Percentiles rank a stretch among this genome's conserved stretches.
phyloP scores from a whole-genome alignment of 1,140 invertebrate species.

The Chelonus insularis region DNA sequence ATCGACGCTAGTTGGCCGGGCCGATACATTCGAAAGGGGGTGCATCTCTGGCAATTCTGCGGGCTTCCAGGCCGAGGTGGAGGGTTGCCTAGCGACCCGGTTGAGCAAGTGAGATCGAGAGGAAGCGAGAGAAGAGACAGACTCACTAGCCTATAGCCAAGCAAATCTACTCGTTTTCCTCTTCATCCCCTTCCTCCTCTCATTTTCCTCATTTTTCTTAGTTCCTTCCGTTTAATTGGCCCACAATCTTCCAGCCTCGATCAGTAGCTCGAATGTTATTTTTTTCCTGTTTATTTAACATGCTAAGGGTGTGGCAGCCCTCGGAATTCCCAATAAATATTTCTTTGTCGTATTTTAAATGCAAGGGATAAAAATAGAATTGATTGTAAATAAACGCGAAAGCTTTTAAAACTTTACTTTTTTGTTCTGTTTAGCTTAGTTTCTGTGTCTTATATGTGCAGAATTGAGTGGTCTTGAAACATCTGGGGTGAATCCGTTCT shows the following conservation, averaged over 20 bases:
- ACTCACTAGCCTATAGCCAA: slow-evolving; percentile 16
- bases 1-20: slow-evolving; percentile 4
- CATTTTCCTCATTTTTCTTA: background rate
- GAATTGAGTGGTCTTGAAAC: background rate
- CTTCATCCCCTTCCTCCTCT: background rate
- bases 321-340: too few species aligned
- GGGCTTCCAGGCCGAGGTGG: slow-evolving; percentile 26
- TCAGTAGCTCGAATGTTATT: background rate
- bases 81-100: slow-evolving; percentile 34
- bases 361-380: too few species aligned
- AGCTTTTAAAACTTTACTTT: too few species aligned
- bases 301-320: background rate
- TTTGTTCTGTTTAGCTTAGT: too few species aligned
- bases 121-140: slow-evolving; percentile 9
- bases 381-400: too few species aligned
- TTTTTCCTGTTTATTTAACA: background rate
- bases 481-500: background rate
- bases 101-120: slow-evolving; percentile 7
- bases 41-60: slow-evolving; percentile 26
- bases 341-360: too few species aligned
- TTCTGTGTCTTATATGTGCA: too few species aligned
- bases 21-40: slow-evolving; percentile 8
- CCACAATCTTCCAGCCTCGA: background rate
- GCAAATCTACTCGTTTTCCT: slow-evolving; percentile 18
- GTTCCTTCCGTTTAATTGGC: background rate